Evolutionary conservation across 2,888 invertebrate genomes (phyloP).

Genomic region (Nyleta sp.): DNA sequence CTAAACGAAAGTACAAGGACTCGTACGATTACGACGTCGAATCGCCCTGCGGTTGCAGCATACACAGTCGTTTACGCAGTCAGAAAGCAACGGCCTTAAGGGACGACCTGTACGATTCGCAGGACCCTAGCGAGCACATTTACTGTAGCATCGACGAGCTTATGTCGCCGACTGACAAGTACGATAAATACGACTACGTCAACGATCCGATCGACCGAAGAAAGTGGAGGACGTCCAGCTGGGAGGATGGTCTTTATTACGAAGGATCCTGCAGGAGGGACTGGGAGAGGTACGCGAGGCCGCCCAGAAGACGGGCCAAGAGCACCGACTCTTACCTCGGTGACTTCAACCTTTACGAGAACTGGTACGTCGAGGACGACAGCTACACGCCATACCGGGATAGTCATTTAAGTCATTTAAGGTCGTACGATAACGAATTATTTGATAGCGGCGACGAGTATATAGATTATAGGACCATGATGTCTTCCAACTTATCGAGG

Average conservation of each 20-base stretch:
- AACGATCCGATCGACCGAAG: constrained; percentile 74
- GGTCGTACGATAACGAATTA: constrained; percentile 59
- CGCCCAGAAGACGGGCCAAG: constrained; percentile 72
- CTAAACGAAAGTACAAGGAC: constrained; percentile 73
- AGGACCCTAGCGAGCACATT: constrained; percentile 74
- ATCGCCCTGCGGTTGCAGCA: constrained; percentile 55
- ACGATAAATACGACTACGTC: constrained; percentile 55
- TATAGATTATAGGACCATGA: constrained; percentile 52
- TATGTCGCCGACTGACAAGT: constrained; percentile 69
- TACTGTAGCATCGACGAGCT: constrained; percentile 86
- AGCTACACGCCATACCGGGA: constrained; percentile 52
- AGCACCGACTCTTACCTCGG: constrained; percentile 77
- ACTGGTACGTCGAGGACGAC: constrained; percentile 70
- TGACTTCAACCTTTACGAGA: constrained; percentile 71
- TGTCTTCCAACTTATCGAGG: constrained; percentile 51
- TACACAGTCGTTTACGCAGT: constrained; percentile 65
- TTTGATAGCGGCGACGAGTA: constrained; percentile 60
- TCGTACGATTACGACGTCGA: constrained; percentile 68
- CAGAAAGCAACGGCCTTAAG: constrained; percentile 70
- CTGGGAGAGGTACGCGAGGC: constrained; percentile 74
- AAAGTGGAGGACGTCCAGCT: constrained; percentile 63
- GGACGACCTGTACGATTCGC: constrained; percentile 66
- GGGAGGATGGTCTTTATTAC: constrained; percentile 55
- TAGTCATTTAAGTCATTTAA: constrained; percentile 40
- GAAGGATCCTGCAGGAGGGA: constrained; percentile 29